Evolutionary conservation across 2,113 vertebrate species (phyloP), one percentile per base, ranked within the genome.

Genomic region (Chiloscyllium plagiosum): DNA sequence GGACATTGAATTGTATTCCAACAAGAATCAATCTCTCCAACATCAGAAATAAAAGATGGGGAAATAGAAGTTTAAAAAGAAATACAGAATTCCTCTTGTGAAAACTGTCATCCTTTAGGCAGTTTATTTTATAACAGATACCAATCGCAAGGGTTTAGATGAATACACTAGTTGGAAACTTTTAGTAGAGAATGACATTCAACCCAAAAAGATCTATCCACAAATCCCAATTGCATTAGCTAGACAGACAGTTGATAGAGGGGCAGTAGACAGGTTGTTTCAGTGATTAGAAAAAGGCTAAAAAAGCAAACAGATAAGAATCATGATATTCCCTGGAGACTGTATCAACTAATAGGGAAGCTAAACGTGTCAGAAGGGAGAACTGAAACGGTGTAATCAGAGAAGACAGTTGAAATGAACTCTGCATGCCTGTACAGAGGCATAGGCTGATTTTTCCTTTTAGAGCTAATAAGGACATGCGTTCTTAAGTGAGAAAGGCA

Each of bases 331-430:
- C 42, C 37, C 94, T 22, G 13, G 94, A 52, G 94, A 95, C 10
- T 0, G 24, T 52, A 50, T 69, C 72, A 76, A 95, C 94, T 95
- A 95, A 76, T 69, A 95, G 94, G 94, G 94, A 68, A 72, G 94
- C 47, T 70, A 95, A 95, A 95, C 52, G 94, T 95, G 94, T 95
- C 42, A 52, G 68, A 95, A 95, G 94, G 42, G 94, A 95, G 68
- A 95, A 76, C 13, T 95, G 68, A 95, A 95, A 95, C 66, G 68
- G 68, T 76, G 69, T 72, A 95, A 95, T 95, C 94, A 95, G 68
- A 95, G 94, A 95, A 72, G 94, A 95, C 69, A 72, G 94, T 95
- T 95, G 24, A 95, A 95, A 95, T 95, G 94, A 95, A 95, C 94
- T 76, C 94, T 76, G 68, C 68, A 72, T 95, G 68, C 68, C 94